Evolutionary conservation across 2,888 invertebrate species (phyloP).

Genomic region (Tuberolachnus salignus): DNA sequence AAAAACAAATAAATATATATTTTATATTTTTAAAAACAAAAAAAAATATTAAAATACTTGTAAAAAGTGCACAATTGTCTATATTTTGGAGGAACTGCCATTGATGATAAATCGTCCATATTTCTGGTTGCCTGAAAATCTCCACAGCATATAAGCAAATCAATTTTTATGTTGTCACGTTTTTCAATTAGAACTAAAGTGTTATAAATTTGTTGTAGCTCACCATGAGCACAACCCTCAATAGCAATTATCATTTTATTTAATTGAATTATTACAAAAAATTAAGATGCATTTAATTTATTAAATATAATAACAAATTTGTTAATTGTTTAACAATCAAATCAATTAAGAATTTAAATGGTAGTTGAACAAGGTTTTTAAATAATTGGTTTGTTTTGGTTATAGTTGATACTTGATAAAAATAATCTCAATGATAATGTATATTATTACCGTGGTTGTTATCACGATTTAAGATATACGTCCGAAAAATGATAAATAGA

Average conservation of each 20-base stretch:
- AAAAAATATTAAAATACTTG: constrained; percentile 70
- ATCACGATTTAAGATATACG: too few species aligned
- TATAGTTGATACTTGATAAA: too few species aligned
- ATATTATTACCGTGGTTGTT: too few species aligned
- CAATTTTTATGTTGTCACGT: constrained; percentile 77
- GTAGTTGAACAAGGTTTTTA: too few species aligned
- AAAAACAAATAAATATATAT: constrained; percentile 59
- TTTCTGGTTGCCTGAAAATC: constrained; percentile 97
- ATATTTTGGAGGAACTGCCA: constrained; percentile 96
- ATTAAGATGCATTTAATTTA: constrained; percentile 4
- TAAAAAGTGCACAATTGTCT: constrained; percentile 88
- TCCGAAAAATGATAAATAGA: too few species aligned
- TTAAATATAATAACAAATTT: background rate
- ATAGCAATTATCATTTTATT: constrained; percentile 84
- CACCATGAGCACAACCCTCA: constrained; percentile 98
- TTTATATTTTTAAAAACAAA: background rate
- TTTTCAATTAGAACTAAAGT: constrained; percentile 78
- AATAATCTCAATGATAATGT: too few species aligned
- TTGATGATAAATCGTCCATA: constrained; percentile 82
- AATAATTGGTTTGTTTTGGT: too few species aligned
- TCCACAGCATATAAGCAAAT: constrained; percentile 94
- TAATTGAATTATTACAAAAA: background rate
- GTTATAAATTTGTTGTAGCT: constrained; percentile 93
- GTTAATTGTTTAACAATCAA: too few species aligned
- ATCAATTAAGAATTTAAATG: too few species aligned